These are phyloP conservation scores for Leuciscus waleckii DNA, from an alignment of 2,797 vertebrate genomes.

Conservation along the genomic window DNA sequence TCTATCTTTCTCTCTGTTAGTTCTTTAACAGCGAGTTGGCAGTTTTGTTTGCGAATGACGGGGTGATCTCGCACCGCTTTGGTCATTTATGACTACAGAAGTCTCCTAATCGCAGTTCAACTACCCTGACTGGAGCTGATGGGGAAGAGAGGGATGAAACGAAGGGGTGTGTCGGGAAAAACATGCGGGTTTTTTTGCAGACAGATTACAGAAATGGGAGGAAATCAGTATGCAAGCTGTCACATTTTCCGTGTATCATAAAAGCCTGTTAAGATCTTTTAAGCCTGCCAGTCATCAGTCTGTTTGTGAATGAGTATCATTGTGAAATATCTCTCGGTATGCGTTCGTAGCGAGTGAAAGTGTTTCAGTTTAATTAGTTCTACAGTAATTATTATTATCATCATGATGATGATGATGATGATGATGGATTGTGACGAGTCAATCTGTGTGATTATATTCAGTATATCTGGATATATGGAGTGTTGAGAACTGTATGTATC, in stretches of 20 bases:
- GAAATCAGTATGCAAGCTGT: constrained; percentile 48
- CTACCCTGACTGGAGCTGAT: constrained; percentile 39
- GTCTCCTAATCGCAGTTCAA: constrained; percentile 56
- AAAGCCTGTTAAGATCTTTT: constrained; percentile 47
- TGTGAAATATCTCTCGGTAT: constrained; percentile 47
- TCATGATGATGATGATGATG: constrained; percentile 8
- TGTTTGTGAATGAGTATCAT: constrained; percentile 37
- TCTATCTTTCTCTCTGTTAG: constrained; percentile 47
- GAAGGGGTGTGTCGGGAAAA: constrained; percentile 39
- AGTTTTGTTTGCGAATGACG: constrained; percentile 45
- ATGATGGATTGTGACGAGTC: constrained; percentile 34
- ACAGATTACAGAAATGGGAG: constrained; percentile 29
- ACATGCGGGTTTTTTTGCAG: background rate
- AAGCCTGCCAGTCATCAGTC: constrained; percentile 40
- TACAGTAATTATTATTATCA: constrained; percentile 36
- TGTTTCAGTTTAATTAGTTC: constrained; percentile 42
- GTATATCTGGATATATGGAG: background rate
- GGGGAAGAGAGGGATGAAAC: constrained; percentile 37
- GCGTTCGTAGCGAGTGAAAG: constrained; percentile 41
- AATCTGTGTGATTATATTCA: constrained; percentile 39
- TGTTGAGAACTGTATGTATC: constrained; percentile 3
- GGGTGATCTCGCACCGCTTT: constrained; percentile 40
- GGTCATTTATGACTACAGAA: constrained; percentile 54
- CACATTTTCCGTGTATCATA: constrained; percentile 24
- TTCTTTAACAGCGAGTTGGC: constrained; percentile 39